These are phyloP conservation scores for Sylvietta virens DNA, from an alignment of 2,113 vertebrate species.

Conservation along the genomic window DNA sequence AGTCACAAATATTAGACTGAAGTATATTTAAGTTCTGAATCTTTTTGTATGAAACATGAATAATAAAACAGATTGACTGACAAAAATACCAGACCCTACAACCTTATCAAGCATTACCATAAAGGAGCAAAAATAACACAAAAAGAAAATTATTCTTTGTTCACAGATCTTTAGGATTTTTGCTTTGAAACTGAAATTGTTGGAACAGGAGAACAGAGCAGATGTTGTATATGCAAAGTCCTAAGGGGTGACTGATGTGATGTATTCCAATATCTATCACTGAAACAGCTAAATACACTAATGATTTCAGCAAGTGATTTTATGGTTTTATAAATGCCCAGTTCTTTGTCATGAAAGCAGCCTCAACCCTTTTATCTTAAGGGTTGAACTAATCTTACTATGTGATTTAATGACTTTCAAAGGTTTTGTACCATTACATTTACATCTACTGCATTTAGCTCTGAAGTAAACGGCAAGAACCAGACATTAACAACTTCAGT, in stretches of 20 bases:
- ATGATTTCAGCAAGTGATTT: conserved; percentile 10
- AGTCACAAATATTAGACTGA: not conserved
- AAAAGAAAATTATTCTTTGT: not conserved
- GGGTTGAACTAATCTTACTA: not conserved
- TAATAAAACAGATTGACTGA: not conserved
- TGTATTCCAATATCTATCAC: not conserved
- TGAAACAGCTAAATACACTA: not conserved
- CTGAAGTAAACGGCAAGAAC: not conserved
- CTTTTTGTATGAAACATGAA: not conserved
- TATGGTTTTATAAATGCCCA: conserved; percentile 6
- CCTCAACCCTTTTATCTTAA: not conserved
- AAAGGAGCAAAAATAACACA: not conserved
- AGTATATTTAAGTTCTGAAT: not conserved
- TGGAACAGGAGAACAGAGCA: not conserved
- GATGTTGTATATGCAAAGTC: not conserved
- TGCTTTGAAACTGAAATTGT: conserved; percentile 1
- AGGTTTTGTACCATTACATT: not conserved
- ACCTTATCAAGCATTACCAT: not conserved
- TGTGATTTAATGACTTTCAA: conserved; percentile 8
- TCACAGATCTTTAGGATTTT: not conserved
- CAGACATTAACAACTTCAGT: not conserved
- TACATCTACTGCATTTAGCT: not conserved
- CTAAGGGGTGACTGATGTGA: not conserved
- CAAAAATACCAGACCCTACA: not conserved
- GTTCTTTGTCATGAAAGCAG: not conserved